Evolutionary conservation across 2,113 vertebrate genomes (phyloP), one percentile per base, ranked within the genome.

Genomic region (Aramus guarauna): DNA sequence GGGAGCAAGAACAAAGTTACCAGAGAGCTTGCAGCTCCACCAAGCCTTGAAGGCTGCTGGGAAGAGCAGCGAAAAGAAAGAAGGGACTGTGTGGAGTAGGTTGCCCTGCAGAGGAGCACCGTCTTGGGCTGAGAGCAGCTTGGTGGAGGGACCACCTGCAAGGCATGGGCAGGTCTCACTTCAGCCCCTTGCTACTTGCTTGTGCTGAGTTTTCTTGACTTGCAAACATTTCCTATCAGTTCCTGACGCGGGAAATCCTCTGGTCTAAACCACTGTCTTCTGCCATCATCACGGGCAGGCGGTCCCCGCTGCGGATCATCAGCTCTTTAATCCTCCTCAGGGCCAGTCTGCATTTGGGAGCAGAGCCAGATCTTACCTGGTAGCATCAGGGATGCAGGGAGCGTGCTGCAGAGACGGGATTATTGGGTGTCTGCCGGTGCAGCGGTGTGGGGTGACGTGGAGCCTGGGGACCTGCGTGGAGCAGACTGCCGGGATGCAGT

Each of bases 401-500:
- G 11, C 4, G 7, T 7, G 50, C 68, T 81, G 64, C 56, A 39
- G 23, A 45, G 41, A 26, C 23, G 29, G 48, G 63, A 34, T 16
- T 29, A 1, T 1, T 36, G 32, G 11, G 21, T 41, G 12, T 14
- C 19, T 80, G 79, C 80, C 59, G 69, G 48, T 0, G 8, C 3
- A 34, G 66, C 1, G 5, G 23, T 9, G 27, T 36, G 39, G 15
- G 1, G 2, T 58, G 83, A 17, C 0, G 5, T 12, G 32, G 30
- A 8, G 36, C 45, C 14, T 0, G 0, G 48, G 69, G 12, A 39
- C 1, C 1, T 12, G 14, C 2, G 2, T 16, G 53, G 24, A 71
- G 23, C 52, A 72, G 69, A 9, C 19, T 47, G 62, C 30, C n/a
- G 77, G 41, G 55, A 32, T 23, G 39, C 53, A 30, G 18, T 8